Conservation (phyloP, 1,140 invertebrate genomes). For the Eriosoma lanigerum region DNA sequence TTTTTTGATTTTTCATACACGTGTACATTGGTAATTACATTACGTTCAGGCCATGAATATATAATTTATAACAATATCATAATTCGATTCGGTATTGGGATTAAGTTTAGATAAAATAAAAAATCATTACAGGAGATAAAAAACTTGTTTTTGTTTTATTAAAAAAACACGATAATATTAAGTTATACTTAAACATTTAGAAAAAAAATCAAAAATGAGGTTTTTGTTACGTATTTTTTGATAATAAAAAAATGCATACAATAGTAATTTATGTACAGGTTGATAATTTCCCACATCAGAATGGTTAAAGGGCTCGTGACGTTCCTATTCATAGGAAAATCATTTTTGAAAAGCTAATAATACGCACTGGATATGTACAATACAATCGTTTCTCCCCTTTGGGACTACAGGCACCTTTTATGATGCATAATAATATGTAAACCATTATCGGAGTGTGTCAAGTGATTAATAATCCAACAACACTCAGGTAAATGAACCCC, state of each 20-base stretch:
- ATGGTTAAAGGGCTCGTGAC: conserved; percentile 50
- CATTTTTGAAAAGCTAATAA: conserved; percentile 48
- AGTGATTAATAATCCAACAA: conserved; percentile 51
- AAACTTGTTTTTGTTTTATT: background rate
- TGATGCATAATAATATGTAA: conserved; percentile 42
- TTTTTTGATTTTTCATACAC: background rate
- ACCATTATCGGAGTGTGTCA: conserved; percentile 51
- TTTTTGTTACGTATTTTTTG: background rate
- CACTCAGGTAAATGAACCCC: conserved; percentile 46
- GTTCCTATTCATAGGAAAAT: conserved; percentile 48
- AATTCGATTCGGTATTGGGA: conserved; percentile 34
- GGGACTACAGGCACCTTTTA: conserved; percentile 28
- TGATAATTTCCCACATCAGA: conserved; percentile 38
- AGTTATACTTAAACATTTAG: background rate
- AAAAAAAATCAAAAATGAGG: background rate
- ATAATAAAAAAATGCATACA: conserved; percentile 27
- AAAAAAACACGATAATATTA: background rate
- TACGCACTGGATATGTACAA: conserved; percentile 33
- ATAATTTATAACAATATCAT: background rate
- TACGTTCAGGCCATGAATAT: conserved; percentile 2
- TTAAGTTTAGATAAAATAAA: background rate
- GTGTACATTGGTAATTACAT: background rate
- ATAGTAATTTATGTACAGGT: conserved; percentile 23
- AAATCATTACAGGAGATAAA: background rate
- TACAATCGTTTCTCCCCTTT: conserved; percentile 48